Conservation (phyloP, 2,113 vertebrate genomes). For the Pangasianodon hypophthalmus region DNA sequence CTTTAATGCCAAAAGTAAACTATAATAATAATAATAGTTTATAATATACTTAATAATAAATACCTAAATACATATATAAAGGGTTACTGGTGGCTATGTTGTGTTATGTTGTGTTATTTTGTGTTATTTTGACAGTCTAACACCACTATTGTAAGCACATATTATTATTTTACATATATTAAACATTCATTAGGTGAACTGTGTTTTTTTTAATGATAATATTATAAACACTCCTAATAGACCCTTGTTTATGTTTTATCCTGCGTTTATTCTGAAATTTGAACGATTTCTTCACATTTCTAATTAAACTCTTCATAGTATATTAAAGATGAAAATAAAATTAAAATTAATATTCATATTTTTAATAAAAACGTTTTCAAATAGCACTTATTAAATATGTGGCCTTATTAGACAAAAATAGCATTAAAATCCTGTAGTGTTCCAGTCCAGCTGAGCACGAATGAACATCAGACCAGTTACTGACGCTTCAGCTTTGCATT, state of each 20-base stretch:
- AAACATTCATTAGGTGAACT: not conserved
- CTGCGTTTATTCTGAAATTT: too few species aligned
- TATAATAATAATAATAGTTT: not conserved
- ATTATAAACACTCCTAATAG: not conserved
- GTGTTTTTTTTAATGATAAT: not conserved
- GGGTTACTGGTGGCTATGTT: not conserved
- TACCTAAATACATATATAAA: not conserved
- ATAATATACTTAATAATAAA: too few species aligned
- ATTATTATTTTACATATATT: not conserved
- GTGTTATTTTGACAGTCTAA: not conserved
- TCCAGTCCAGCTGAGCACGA: not conserved
- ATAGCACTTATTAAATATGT: too few species aligned
- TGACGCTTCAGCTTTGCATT: not conserved
- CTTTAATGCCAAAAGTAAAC: not conserved
- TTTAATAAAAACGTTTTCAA: too few species aligned
- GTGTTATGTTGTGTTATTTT: not conserved
- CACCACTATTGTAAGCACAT: not conserved
- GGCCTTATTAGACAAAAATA: too few species aligned
- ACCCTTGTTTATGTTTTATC: not conserved
- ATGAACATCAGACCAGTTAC: not conserved
- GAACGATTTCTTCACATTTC: too few species aligned
- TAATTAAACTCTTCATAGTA: too few species aligned
- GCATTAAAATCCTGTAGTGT: not conserved
- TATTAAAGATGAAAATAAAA: too few species aligned
- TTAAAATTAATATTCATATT: too few species aligned